Conservation (phyloP, 2,888 invertebrate species). For the Resseliella maxima region DNA sequence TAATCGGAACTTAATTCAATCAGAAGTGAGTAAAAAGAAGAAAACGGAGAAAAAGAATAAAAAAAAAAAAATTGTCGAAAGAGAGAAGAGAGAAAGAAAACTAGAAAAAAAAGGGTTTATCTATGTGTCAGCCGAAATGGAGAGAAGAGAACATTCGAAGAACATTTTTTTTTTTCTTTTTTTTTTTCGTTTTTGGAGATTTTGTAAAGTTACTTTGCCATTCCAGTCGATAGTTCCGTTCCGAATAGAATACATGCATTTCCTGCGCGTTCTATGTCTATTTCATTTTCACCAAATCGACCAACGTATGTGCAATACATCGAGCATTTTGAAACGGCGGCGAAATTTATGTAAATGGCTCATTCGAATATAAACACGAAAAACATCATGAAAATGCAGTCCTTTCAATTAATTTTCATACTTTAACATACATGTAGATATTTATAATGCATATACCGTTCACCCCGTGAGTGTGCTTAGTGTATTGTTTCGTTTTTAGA, state of each 20-base stretch:
- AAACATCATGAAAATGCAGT: conserved; percentile 3
- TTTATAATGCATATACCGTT: background rate
- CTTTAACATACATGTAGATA: background rate
- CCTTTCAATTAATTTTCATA: conserved; percentile 28
- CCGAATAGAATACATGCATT: conserved; percentile 19
- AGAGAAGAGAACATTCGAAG: background rate
- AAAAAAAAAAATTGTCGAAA: background rate
- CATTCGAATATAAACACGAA: conserved; percentile 7
- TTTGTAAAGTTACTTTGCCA: background rate
- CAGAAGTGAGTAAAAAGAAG: background rate
- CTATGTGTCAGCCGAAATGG: background rate
- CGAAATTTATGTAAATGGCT: conserved; percentile 37
- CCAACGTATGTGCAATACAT: background rate
- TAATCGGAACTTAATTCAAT: background rate
- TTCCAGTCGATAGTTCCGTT: conserved; percentile 44
- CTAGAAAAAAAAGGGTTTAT: too few relatives aligned
- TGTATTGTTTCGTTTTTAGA: conserved; percentile 3
- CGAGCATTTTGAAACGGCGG: conserved; percentile 13
- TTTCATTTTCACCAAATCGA: conserved; percentile 18
- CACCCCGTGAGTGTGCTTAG: background rate
- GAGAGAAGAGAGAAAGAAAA: background rate
- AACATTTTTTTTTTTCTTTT: background rate
- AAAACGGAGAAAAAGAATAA: background rate
- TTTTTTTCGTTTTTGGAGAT: background rate
- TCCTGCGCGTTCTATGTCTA: background rate